A percentile compares a stretch with the other conserved stretches of the same genome.
These are phyloP conservation scores for Antigone vipio DNA, from an alignment of 2,113 vertebrate genomes.

Conservation along the genomic window DNA sequence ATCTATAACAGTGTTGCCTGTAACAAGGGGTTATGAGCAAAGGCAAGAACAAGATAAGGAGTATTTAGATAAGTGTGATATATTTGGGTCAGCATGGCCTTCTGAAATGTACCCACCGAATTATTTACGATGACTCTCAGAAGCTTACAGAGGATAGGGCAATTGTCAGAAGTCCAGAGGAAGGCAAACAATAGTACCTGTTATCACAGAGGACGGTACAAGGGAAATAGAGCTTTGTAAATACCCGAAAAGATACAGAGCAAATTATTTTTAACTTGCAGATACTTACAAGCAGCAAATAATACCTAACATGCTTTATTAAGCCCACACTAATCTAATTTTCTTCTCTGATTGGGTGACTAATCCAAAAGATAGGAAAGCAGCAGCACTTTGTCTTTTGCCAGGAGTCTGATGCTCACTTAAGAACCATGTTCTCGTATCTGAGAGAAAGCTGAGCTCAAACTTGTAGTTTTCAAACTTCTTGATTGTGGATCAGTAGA, in stretches of 20 bases:
- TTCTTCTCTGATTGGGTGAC: background rate
- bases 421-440: rapidly evolving
- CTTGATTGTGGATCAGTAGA: background rate
- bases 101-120: background rate
- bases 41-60: conserved; percentile 59
- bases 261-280: background rate
- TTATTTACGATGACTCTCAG: conserved; percentile 14
- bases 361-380: background rate
- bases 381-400: background rate
- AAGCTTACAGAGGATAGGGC: background rate
- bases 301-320: background rate
- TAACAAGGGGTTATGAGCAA: background rate
- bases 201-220: background rate
- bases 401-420: background rate
- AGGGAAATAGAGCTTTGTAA: background rate
- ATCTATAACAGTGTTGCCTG: conserved; percentile 20
- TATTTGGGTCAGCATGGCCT: conserved; percentile 47
- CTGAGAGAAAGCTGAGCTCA: background rate
- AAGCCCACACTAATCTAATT: background rate
- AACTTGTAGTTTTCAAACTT: background rate
- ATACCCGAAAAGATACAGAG: background rate
- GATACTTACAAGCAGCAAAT: background rate
- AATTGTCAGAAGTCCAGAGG: background rate
- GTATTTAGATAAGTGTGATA: conserved; percentile 54
- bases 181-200: background rate